Evolutionary conservation across 2,888 invertebrate genomes (phyloP), one percentile per base, ranked within the genome.

Genomic region (Phyto melanocephala): DNA sequence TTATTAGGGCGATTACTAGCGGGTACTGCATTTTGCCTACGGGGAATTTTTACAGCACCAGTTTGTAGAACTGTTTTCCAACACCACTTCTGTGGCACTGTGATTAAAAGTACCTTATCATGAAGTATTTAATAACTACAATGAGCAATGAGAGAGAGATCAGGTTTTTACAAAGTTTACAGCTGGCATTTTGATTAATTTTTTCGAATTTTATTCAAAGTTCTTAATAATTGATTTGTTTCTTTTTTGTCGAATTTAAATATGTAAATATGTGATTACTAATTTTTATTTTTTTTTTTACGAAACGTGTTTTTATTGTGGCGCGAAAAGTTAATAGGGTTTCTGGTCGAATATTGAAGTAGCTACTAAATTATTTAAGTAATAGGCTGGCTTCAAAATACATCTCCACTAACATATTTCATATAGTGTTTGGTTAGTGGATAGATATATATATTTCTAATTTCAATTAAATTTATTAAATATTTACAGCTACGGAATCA

Each of bases 21-120:
- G 56, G 58, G 6, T 56, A 47, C 15, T 65, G 56, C 74, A 75
- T 75, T 75, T 58, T 75, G 11, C 10, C 47, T 11, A 11, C 1
- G 3, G 47, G 20, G 20, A 13, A 47, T 47, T 47, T 47, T 42
- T 52, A 4, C 22, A 62, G 58, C 56, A 33, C 11, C 4, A 54
- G 28, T 42, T 68, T 11, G 3, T n/a, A n/a, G n/a, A n/a, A n/a
- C n/a, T n/a, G n/a, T n/a, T n/a, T n/a, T n/a, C n/a, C n/a, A n/a
- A n/a, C n/a, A n/a, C n/a, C n/a, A 17, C 45, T 11, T 6, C 4
- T 20, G 10, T 47, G 10, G 17, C n/a, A n/a, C 20, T 20, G 50
- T 50, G 20, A 50, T 50, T 22, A 22, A 20, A 63, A 24, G 22
- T 60, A 42, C 42, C 42, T 60, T 15, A 20, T 45, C 20, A 42